A percentile compares a stretch with the other conserved stretches of the same genome.
Conservation (phyloP, 2,113 vertebrate species). For the Leucosticte australis region DNA sequence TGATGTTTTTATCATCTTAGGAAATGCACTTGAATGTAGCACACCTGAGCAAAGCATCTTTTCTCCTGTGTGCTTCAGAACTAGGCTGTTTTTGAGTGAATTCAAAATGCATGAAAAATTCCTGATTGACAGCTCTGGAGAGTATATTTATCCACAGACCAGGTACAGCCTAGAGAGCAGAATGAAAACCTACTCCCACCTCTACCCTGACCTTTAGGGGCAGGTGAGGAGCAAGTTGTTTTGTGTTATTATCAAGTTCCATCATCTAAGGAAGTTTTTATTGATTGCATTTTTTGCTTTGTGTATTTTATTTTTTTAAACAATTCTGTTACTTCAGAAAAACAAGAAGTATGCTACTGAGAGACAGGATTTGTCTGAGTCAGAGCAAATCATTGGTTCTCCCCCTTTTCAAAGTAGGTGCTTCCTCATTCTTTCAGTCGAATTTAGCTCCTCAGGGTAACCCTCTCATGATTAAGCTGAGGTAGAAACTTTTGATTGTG, state of each 20-base stretch:
- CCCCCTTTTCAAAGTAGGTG: background rate
- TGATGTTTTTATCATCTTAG: background rate
- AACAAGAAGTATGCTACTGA: background rate
- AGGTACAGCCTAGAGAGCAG: background rate
- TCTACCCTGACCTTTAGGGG: background rate
- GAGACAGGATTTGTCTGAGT: background rate
- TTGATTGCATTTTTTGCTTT: background rate
- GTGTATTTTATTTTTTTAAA: background rate
- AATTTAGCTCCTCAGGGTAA: background rate
- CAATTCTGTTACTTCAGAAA: background rate
- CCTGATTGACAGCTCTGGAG: constrained; percentile 18
- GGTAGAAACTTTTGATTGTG: background rate
- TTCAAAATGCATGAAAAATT: background rate
- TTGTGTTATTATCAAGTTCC: background rate
- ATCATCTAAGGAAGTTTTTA: background rate
- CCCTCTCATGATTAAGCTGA: background rate
- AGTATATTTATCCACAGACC: background rate
- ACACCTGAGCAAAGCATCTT: background rate
- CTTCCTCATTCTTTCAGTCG: background rate
- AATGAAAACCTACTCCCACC: background rate
- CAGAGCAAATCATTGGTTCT: background rate
- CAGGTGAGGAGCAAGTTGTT: background rate
- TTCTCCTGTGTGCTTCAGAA: background rate
- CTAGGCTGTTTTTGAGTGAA: background rate
- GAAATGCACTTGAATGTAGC: background rate